These are phyloP conservation scores for Trichogramma pretiosum DNA, from an alignment of 1,140 invertebrate genomes.

Conservation along the genomic window DNA sequence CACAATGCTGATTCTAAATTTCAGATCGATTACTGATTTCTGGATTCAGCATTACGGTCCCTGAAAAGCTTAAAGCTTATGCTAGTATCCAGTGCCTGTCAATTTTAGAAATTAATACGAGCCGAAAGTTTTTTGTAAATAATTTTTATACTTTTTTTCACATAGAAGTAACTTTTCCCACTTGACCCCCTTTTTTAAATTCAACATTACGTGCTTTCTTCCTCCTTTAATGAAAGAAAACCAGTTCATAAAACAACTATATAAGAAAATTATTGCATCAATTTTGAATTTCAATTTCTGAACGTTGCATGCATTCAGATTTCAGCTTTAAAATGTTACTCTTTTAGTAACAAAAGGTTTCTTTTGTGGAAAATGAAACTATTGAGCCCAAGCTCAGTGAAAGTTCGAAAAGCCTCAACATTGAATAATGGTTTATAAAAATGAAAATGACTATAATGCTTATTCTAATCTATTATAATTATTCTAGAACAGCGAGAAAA, in stretches of 20 bases:
- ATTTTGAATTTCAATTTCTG: conserved; percentile 47
- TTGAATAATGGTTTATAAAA: no score
- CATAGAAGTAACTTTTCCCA: conserved; percentile 11
- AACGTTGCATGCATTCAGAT: conserved; percentile 37
- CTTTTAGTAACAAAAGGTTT: no score
- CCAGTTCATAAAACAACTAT: conserved; percentile 37
- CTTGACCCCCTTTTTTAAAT: conserved; percentile 22
- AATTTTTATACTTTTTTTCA: conserved; percentile 16
- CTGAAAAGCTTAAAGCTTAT: conserved; percentile 15
- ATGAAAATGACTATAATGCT: conserved; percentile 45
- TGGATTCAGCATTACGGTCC: conserved; percentile 9
- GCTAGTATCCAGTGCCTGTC: neutral
- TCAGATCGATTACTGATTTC: neutral
- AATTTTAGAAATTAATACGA: conserved; percentile 9
- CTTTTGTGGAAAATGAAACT: no score
- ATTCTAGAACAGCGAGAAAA: conserved; percentile 44
- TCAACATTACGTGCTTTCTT: conserved; percentile 36
- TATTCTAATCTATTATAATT: conserved; percentile 39
- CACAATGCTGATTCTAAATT: conserved; percentile 10
- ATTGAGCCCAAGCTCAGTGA: conserved; percentile 31
- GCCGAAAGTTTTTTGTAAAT: conserved; percentile 19
- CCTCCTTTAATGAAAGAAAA: conserved; percentile 40
- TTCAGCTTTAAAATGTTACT: conserved; percentile 36
- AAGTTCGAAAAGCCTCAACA: conserved; percentile 44
- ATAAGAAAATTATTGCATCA: conserved; percentile 37